Percentiles rank a stretch among this genome's conserved stretches.
phyloP scores from a whole-genome alignment of 2,797 vertebrate species.

The Girardinus metallicus region DNA sequence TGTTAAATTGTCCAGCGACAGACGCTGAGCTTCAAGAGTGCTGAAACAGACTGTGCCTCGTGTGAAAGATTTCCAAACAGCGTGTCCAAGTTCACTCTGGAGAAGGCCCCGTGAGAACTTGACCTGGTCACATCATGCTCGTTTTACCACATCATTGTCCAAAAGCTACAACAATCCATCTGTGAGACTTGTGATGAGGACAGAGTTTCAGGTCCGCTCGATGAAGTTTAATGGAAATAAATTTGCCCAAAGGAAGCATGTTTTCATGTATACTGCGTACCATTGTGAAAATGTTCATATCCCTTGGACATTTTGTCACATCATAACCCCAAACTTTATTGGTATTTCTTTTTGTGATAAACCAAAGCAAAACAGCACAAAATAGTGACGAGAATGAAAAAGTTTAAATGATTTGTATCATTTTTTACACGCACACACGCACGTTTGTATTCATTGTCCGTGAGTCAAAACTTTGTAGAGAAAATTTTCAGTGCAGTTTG shows the following conservation, averaged over 20 bases:
- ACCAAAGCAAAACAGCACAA: not conserved
- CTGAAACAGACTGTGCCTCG: conserved; percentile 66
- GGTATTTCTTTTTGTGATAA: not conserved
- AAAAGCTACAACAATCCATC: conserved; percentile 60
- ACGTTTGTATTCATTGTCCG: not conserved
- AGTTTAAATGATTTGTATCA: not conserved
- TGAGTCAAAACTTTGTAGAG: not conserved
- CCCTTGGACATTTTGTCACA: not conserved
- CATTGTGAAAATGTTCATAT: not conserved
- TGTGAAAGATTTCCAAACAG: conserved; percentile 71
- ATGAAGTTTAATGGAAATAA: conserved; percentile 36
- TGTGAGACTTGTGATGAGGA: conserved; percentile 30
- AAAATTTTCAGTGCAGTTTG: not conserved
- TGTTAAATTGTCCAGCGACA: conserved; percentile 65
- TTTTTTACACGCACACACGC: not conserved
- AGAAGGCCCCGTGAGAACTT: conserved; percentile 59
- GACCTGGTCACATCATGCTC: conserved; percentile 59
- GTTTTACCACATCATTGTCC: conserved; percentile 50
- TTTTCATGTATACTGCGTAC: not conserved
- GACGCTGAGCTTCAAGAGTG: conserved; percentile 57
- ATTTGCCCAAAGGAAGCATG: conserved; percentile 20
- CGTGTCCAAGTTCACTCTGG: conserved; percentile 60
- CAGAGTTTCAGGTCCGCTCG: conserved; percentile 15
- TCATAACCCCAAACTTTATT: not conserved
- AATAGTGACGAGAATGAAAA: not conserved